These are phyloP conservation scores for Aeoliscus strigatus DNA, from an alignment of 2,797 vertebrate species.

Conservation along the genomic window DNA sequence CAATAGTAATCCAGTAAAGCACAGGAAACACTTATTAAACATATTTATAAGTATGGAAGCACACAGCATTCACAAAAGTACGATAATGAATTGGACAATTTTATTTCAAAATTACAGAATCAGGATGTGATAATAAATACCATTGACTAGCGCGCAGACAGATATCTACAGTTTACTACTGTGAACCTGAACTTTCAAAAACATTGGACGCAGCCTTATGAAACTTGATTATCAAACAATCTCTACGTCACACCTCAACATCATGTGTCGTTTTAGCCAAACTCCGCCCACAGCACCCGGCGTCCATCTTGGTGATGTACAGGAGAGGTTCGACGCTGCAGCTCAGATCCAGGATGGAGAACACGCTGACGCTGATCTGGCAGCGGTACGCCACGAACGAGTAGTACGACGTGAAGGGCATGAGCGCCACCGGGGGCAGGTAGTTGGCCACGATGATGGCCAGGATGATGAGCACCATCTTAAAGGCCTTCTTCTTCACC, in stretches of 20 bases:
- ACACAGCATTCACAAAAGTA: too few relatives aligned
- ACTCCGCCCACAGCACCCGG: slow-evolving; percentile 32
- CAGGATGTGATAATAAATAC: too few relatives aligned
- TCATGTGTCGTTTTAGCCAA: slow-evolving; percentile 13
- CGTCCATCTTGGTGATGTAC: slow-evolving; percentile 66
- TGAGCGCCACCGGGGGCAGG: slow-evolving; percentile 68
- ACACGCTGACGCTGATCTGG: slow-evolving; percentile 64
- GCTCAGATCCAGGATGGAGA: slow-evolving; percentile 76
- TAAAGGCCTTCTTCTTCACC: slow-evolving; percentile 73
- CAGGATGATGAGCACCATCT: slow-evolving; percentile 68
- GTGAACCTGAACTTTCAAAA: too few relatives aligned
- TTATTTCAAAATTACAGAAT: too few relatives aligned
- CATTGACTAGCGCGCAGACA: too few relatives aligned
- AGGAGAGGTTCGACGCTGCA: slow-evolving; percentile 74
- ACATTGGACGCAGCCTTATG: too few relatives aligned
- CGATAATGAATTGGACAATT: too few relatives aligned
- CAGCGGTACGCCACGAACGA: slow-evolving; percentile 52
- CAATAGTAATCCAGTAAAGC: too few relatives aligned
- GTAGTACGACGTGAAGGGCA: slow-evolving; percentile 70
- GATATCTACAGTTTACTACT: too few relatives aligned
- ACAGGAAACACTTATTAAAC: too few relatives aligned
- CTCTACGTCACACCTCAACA: slow-evolving; percentile 27
- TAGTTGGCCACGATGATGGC: slow-evolving; percentile 71
- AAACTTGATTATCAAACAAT: too few relatives aligned
- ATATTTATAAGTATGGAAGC: too few relatives aligned